A percentile compares a stretch with the other conserved stretches of the same genome.
These are phyloP conservation scores for Valencia hispanica DNA, from an alignment of 2,797 vertebrate species.

Conservation along the genomic window DNA sequence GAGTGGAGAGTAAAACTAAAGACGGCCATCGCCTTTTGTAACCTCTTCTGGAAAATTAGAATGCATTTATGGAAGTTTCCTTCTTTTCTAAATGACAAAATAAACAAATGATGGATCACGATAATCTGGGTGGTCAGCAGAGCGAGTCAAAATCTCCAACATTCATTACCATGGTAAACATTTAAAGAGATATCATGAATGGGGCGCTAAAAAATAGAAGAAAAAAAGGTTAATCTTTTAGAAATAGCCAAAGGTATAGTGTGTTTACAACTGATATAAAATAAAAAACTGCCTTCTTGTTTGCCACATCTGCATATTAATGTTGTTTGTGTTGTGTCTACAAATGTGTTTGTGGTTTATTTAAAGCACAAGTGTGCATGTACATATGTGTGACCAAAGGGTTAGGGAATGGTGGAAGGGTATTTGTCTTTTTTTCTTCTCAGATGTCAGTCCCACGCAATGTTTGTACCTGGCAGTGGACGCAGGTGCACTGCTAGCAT, in stretches of 20 bases:
- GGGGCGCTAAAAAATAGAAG: conserved; percentile 34
- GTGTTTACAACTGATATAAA: neutral
- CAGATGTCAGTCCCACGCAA: conserved; percentile 34
- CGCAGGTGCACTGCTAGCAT: conserved; percentile 49
- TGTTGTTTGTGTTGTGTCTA: neutral
- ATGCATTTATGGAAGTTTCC: conserved; percentile 58
- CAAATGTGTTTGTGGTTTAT: neutral
- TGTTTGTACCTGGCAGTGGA: conserved; percentile 45
- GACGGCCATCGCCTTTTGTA: conserved; percentile 50
- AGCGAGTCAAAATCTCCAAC: conserved; percentile 57
- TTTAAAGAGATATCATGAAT: conserved; percentile 49
- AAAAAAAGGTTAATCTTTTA: conserved; percentile 28
- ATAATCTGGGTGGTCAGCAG: conserved; percentile 74
- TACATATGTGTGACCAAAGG: neutral
- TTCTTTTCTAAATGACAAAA: conserved; percentile 68
- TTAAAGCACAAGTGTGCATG: neutral
- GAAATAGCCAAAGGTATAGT: conserved; percentile 31
- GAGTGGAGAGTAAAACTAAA: conserved; percentile 21
- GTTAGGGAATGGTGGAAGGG: neutral
- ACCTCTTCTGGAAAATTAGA: conserved; percentile 64
- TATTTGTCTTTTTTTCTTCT: conserved; percentile 33
- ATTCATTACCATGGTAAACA: conserved; percentile 49
- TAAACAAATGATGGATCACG: conserved; percentile 80
- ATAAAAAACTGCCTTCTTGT: neutral
- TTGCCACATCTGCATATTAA: conserved; percentile 9